Evolutionary conservation across 2,888 invertebrate genomes (phyloP).

Genomic region (Timema cristinae): DNA sequence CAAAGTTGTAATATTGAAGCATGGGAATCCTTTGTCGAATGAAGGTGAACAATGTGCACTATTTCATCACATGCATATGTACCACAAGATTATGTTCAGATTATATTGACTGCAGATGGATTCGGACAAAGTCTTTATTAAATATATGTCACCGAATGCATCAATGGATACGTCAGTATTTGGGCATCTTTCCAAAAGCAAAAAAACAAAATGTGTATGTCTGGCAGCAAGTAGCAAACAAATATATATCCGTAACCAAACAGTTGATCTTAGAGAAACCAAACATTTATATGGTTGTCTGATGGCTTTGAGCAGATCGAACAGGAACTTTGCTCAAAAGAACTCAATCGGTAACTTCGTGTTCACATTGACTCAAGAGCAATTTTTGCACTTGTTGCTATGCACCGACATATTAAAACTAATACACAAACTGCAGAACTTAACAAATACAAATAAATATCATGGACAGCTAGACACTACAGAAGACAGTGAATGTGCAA

Average conservation of each 20-base stretch:
- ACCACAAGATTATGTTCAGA: slow-evolving; percentile 4
- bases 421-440: slow-evolving; percentile 5
- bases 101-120: not conserved
- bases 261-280: not conserved
- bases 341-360: not conserved
- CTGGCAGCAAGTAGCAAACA: not conserved
- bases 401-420: not conserved
- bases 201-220: not conserved
- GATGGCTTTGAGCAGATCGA: not conserved
- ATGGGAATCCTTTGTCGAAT: not conserved
- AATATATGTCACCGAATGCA: not conserved
- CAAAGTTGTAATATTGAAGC: not conserved
- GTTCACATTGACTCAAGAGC: slow-evolving; percentile 8
- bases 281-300: not conserved
- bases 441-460: slow-evolving; percentile 9
- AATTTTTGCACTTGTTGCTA: not conserved
- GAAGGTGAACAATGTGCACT: not conserved
- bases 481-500: not conserved
- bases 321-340: not conserved
- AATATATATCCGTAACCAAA: not conserved
- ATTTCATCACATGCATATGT: not conserved
- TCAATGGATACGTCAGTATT: not conserved
- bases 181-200: not conserved
- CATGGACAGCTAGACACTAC: not conserved
- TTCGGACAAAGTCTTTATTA: not conserved